These are phyloP conservation scores for Malurus elegans DNA, from an alignment of 2,113 vertebrate genomes.

Conservation along the genomic window DNA sequence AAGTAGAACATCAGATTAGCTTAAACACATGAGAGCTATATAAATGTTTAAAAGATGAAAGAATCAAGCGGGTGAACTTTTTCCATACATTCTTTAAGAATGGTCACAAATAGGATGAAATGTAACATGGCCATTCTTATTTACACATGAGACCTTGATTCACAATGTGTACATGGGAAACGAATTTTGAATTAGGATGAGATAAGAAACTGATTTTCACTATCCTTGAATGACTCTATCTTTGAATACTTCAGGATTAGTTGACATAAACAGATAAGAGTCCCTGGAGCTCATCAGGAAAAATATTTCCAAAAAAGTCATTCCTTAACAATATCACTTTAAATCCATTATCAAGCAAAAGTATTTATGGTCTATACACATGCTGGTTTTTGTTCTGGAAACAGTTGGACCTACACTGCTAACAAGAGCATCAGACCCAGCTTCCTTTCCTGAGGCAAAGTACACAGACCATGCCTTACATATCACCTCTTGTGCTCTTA, in stretches of 20 bases:
- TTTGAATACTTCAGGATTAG: neutral
- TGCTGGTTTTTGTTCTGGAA: neutral
- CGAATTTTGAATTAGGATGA: neutral
- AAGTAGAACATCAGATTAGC: constrained; percentile 20
- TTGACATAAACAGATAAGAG: neutral
- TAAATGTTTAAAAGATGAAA: constrained; percentile 11
- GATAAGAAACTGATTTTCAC: neutral
- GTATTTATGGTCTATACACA: no score
- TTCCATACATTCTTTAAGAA: neutral
- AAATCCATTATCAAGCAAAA: neutral
- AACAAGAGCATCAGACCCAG: neutral
- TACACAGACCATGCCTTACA: neutral
- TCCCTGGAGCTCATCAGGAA: neutral
- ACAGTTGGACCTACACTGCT: neutral
- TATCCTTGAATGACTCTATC: neutral
- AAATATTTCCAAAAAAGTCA: neutral
- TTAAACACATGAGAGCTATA: neutral
- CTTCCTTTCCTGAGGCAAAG: neutral
- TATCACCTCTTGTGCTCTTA: neutral
- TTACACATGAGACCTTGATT: neutral
- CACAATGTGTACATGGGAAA: neutral
- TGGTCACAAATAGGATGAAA: neutral
- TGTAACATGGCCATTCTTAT: neutral
- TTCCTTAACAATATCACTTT: neutral
- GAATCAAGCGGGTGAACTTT: neutral